Base-by-base conservation (phyloP, 2,797 vertebrate genomes). In the Stomatorhinus walkeri region DNA sequence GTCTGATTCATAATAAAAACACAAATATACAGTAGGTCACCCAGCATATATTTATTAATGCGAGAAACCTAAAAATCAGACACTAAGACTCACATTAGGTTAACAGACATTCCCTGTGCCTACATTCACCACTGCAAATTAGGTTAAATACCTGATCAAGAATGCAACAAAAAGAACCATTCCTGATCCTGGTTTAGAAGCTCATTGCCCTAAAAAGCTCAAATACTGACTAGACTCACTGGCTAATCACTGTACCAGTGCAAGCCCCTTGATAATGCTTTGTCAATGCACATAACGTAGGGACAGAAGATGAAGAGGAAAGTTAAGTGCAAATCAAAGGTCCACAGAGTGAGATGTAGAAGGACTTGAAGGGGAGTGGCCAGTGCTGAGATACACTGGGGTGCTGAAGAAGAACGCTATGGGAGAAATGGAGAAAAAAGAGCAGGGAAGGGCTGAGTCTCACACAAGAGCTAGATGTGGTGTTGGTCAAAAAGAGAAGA, bases 251-350 rank as follows among this genome's bases (percentile, higher is more conserved):
- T 87, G 48, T 48, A 86, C 87, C 52, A 87, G 85, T 76, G 46
- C 32, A 56, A 46, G 84, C 84, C 88, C 14, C 22, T 87, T 79
- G 88, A 87, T 79, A 59, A 59, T 79, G 16, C 3, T 19, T 54
- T 48, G 88, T 32, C n/a, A 88, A 61, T 48, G 79, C n/a, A 64
- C 36, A 61, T 3, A 40, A 5, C 14, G 32, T 32, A 59, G 6
- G 28, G 56, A 52, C 72, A 79, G 84, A 56, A 40, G 49, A 76
- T 24, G 85, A 86, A 56, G 28, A 32, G 48, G 72, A 79, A 19
- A 43, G 43, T 79, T 43, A 79, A 79, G 72, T 32, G 87, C 85
- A 76, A 87, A 87, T 89, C 49, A 89, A 87, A 89, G 68, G 56
- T 16, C 12, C 32, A 87, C n/a, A n/a, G 48, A 64, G 49, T 43